These are phyloP conservation scores for Netelia virgata DNA, from an alignment of 2,888 invertebrate species.

Conservation along the genomic window DNA sequence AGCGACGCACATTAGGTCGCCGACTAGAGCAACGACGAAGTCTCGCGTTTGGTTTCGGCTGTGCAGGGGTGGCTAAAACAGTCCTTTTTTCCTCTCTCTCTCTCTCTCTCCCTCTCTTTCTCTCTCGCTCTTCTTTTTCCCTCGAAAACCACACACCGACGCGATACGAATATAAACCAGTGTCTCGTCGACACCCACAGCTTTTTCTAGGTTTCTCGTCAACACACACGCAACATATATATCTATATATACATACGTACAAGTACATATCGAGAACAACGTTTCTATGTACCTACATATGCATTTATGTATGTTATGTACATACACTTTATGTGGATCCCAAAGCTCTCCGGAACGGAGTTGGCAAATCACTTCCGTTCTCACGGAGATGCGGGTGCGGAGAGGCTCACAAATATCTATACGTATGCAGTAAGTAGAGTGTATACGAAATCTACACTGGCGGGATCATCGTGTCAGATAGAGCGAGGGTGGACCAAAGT, in stretches of 20 bases:
- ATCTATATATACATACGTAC: neutral
- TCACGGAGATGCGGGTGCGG: slow-evolving; percentile 62
- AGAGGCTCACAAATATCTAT: neutral
- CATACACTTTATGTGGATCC: slow-evolving; percentile 27
- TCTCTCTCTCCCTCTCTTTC: neutral
- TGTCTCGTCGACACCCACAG: slow-evolving; percentile 22
- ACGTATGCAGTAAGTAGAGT: slow-evolving; percentile 26
- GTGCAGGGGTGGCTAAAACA: slow-evolving; percentile 58
- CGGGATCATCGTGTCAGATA: slow-evolving; percentile 48
- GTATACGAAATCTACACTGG: slow-evolving; percentile 28
- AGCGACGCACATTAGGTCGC: slow-evolving; percentile 28
- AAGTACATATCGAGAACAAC: slow-evolving; percentile 20
- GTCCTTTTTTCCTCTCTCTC: slow-evolving; percentile 40
- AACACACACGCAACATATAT: neutral
- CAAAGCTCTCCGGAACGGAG: slow-evolving; percentile 38
- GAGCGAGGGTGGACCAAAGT: slow-evolving; percentile 46
- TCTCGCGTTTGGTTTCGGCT: slow-evolving; percentile 45
- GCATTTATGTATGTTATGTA: slow-evolving; percentile 56
- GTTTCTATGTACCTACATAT: slow-evolving; percentile 26
- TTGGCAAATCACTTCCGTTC: slow-evolving; percentile 68
- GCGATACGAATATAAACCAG: slow-evolving; percentile 56
- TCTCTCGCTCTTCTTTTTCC: slow-evolving; percentile 7
- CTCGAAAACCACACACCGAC: slow-evolving; percentile 48
- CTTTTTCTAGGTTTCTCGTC: slow-evolving; percentile 33
- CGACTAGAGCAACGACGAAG: slow-evolving; percentile 40